Conservation (phyloP, 2,888 invertebrate genomes). For the Lagria hirta region DNA sequence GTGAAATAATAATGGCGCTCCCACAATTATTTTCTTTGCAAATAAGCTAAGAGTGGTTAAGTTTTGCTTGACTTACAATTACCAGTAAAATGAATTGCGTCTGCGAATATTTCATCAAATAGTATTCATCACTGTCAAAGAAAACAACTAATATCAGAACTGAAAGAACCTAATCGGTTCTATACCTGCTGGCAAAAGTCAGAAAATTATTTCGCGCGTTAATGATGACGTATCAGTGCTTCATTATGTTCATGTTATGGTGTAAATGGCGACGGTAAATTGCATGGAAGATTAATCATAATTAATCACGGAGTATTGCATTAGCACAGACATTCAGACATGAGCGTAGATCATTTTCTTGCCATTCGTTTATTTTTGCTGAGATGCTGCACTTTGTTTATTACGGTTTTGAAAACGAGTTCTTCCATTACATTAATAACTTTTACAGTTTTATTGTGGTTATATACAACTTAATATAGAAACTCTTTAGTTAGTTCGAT, state of each 20-base stretch:
- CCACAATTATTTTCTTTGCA: too few relatives aligned
- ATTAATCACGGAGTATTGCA: conserved; percentile 36
- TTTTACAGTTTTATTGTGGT: conserved; percentile 10
- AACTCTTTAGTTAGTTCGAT: too few relatives aligned
- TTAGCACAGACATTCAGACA: conserved; percentile 27
- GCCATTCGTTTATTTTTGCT: conserved; percentile 24
- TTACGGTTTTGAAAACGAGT: too few relatives aligned
- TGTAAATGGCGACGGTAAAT: conserved; percentile 39
- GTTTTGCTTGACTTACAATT: too few relatives aligned
- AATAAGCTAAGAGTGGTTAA: too few relatives aligned
- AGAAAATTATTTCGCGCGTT: conserved; percentile 18
- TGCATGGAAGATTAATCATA: conserved; percentile 38
- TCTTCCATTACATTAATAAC: conserved; percentile 17
- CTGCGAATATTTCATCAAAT: too few relatives aligned
- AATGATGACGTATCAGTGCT: conserved; percentile 35
- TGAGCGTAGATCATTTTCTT: conserved; percentile 30
- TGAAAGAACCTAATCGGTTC: background rate
- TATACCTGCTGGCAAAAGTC: background rate
- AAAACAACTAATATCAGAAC: background rate
- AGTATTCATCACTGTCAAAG: too few relatives aligned
- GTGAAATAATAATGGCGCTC: too few relatives aligned
- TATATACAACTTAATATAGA: conserved; percentile 1
- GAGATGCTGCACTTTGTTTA: conserved; percentile 18
- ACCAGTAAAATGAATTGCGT: too few relatives aligned
- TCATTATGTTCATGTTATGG: conserved; percentile 35